Evolutionary conservation across 1,140 invertebrate genomes (phyloP), one percentile per base, ranked within the genome.

Genomic region (Drosophila kurseongensis): DNA sequence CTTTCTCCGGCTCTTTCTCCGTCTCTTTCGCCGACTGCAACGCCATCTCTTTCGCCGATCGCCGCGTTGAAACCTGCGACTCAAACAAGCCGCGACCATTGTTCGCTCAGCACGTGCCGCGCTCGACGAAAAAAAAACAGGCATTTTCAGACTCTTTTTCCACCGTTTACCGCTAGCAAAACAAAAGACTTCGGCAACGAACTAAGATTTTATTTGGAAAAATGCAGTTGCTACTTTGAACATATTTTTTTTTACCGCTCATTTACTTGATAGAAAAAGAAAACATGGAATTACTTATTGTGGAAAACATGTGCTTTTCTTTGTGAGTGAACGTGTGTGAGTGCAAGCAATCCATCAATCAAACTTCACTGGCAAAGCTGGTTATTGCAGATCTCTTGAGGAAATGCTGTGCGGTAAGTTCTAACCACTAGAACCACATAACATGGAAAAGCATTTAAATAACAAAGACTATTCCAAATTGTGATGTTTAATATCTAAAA

Each of bases 1-100:
- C 68, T 63, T 18, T 63, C 63, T 23, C 58, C 29, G 54, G 10
- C 38, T 9, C 18, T 42, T 18, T n/a, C 12, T 8, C 13, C 56
- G 44, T 56, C 60, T 52, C 48, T 57, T 41, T 72, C 61, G 44
- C 38, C 45, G 52, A 47, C 56, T 72, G 50, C 35, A 45, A 23
- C 45, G 14, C 36, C 60, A 29, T 38, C 61, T 67, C 62, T 48
- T 63, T 66, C 54, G 48, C 57, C 35, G 40, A 55, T 35, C 38
- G 63, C 45, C 5, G 59, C 47, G 38, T 18, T 38, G 13, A 62
- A 14, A 35, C 18, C 38, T 23, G 54, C 48, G 58, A 36, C 74
- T 88, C 83, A 86, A 88, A 86, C 75, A 88, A 79, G 75, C 79
- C 71, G 74, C 83, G 83, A 86, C 75, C 83, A 88, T 88, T 86